Conservation (phyloP, 2,113 vertebrate genomes). For the crab-eating macaque (Macaca fascicularis) region T2T-MFA8v1.1 NC_088378.1:119549001-119549500, state of each 20-base stretch:
- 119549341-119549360: background rate
- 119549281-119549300: background rate
- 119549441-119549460: background rate
- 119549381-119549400: background rate
- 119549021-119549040: background rate
- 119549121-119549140: background rate
- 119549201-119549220: background rate
- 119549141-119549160: background rate
- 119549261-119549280: background rate
- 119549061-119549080: background rate
- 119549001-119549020: background rate
- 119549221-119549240: background rate
- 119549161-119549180: background rate
- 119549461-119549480: too few relatives aligned
- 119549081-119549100: background rate
- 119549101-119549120: background rate
- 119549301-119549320: background rate
- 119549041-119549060: background rate
- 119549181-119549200: background rate
- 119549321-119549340: background rate
- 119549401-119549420: background rate
- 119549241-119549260: background rate
- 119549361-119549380: background rate
- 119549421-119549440: background rate
- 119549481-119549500: too few relatives aligned